A percentile compares a stretch with the other conserved stretches of the same genome.
These are phyloP conservation scores for Dendronephthya gigantea DNA, from an alignment of 64 coral and sea anemone species.

Conservation along the genomic window DNA sequence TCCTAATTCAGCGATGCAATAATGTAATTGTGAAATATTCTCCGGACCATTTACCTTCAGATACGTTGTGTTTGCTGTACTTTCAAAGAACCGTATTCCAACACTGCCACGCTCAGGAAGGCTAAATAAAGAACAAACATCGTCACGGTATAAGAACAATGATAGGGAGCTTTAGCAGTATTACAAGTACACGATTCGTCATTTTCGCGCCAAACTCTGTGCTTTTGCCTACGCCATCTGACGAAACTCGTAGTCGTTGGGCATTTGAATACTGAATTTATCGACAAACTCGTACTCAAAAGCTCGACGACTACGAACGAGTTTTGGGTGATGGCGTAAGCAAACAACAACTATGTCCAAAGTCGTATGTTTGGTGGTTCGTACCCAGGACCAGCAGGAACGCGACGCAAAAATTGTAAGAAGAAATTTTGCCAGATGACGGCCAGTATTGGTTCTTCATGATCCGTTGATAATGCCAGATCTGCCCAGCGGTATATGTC, in stretches of 20 bases:
- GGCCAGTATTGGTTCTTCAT: conserved; percentile 60
- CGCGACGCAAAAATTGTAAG: conserved; percentile 52
- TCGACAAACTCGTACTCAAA: no score
- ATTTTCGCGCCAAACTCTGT: no score
- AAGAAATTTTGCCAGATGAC: conserved; percentile 95
- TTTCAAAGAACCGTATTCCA: conserved; percentile 81
- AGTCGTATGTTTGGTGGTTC: background rate
- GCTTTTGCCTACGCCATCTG: no score
- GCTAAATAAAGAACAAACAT: conserved; percentile 18
- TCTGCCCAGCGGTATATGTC: conserved; percentile 88
- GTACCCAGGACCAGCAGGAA: conserved; percentile 57
- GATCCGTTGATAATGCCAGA: conserved; percentile 45
- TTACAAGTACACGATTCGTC: no score
- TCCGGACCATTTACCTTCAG: background rate
- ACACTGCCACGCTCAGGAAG: conserved; percentile 57
- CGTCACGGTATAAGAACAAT: background rate
- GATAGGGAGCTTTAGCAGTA: background rate
- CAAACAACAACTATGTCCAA: no score
- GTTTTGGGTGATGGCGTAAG: no score
- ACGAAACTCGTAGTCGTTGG: no score
- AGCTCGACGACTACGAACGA: no score
- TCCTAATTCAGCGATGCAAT: background rate
- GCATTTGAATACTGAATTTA: no score
- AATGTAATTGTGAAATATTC: background rate
- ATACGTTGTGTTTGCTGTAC: conserved; percentile 48